Evolutionary conservation across 2,888 invertebrate species (phyloP), one percentile per base, ranked within the genome.

Genomic region (Drosophila antonietae): DNA sequence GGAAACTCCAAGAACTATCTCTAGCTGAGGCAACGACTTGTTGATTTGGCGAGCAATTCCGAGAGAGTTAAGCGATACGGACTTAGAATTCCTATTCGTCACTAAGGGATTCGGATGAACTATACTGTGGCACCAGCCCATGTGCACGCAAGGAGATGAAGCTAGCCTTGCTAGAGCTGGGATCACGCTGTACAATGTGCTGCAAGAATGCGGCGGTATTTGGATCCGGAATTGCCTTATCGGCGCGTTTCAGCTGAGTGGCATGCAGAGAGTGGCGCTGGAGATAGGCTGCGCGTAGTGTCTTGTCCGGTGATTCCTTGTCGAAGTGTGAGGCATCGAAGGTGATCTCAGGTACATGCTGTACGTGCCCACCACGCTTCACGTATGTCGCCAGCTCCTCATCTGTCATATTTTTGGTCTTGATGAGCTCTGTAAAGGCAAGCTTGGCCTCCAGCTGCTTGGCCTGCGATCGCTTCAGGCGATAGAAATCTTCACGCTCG

Each of bases 401-500:
- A 0, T 52, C 20, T 2, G 71, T 68, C 81, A 88, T 76, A 23
- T 88, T 79, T 20, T 69, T 83, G 49, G 74, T 75, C 35, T 68
- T 78, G 31, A 90, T 79, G 1, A 85, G 39, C 14, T 84, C 77
- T 0, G 71, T 58, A 31, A 91, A 91, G n/a, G 82, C 81, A 18
- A 79, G 41, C 60, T 91, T 91, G 0, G 83, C 86, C 70, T 81
- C 77, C 51, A 78, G n/a, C 64, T 91, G 91, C 49, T 91, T 91
- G n/a, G 85, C 88, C 68, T 91, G 91, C 2, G 90, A 90, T 1
- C 88, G 88, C 55, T 91, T 91, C 20, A 91, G 62, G 0, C 92
- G 86, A 67, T 91, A 91, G 59, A 91, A 91, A 35, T 92, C 91
- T 62, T 91, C 92, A 0, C 92, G 84, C 37, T 90, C 92, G 18